Evolutionary conservation across 2,888 invertebrate species (phyloP).

Genomic region (Cepaea hortensis): DNA sequence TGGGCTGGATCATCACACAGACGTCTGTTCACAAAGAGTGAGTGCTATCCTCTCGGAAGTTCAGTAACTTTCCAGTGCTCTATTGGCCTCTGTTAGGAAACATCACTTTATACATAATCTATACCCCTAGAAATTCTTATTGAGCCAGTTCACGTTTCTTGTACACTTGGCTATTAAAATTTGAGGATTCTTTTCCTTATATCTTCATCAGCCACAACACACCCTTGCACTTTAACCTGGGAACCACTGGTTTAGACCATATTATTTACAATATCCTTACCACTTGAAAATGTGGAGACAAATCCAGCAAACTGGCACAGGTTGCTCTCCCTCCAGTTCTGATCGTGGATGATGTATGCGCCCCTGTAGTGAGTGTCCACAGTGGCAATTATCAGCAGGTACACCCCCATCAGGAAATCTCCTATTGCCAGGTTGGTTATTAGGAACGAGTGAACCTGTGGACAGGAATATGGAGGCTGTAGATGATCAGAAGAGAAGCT

Average conservation of each 20-base stretch:
- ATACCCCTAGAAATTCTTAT: too few relatives aligned
- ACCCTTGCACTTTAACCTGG: too few relatives aligned
- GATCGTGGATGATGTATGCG: constrained; percentile 74
- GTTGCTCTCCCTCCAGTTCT: constrained; percentile 69
- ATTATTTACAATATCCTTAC: neutral
- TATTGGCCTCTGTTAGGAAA: too few relatives aligned
- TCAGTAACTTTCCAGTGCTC: too few relatives aligned
- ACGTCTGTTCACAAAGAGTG: too few relatives aligned
- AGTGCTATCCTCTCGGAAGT: too few relatives aligned
- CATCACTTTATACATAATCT: too few relatives aligned
- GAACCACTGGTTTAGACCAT: neutral
- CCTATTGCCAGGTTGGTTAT: constrained; percentile 73
- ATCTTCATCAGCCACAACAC: too few relatives aligned
- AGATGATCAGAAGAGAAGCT: neutral
- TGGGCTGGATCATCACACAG: too few relatives aligned
- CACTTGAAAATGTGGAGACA: constrained; percentile 74
- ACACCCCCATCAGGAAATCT: constrained; percentile 74
- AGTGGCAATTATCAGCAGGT: constrained; percentile 73
- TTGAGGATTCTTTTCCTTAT: too few relatives aligned
- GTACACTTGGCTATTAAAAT: too few relatives aligned
- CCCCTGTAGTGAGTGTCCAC: constrained; percentile 76
- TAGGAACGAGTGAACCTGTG: constrained; percentile 77
- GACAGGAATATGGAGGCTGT: neutral
- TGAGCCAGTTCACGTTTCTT: too few relatives aligned
- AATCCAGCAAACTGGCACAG: constrained; percentile 74